Evolutionary conservation across 2,797 vertebrate genomes (phyloP), one percentile per base, ranked within the genome.

Genomic region (Petrocephalus sullivani): DNA sequence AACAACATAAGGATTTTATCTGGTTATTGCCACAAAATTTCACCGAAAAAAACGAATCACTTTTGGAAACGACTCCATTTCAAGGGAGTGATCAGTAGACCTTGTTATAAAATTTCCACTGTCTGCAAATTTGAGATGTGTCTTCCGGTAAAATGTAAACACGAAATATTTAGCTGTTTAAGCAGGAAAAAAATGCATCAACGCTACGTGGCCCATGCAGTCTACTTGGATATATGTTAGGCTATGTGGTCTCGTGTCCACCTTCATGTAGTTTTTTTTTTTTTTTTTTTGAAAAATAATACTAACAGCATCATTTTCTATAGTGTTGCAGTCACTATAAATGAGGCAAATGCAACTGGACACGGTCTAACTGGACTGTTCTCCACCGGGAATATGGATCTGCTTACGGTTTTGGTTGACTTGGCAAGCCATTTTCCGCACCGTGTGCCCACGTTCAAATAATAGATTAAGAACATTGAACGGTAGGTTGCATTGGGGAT

Each of bases 351-450:
- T 51, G 57, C 49, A 37, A 85, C 12, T 28, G 83, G 23, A 84
- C 82, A 54, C 21, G 28, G 83, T 57, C 53, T 85, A 23, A 57
- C 83, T 57, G 56, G 51, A 19, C 53, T 33, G 83, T 85, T 56
- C 51, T 57, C 83, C 83, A 33, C 53, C 23, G 83, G 83, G 83
- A 56, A 85, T 85, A 85, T 37, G 53, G 28, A 57, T 85, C 14
- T 57, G 53, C 53, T 57, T 57, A 56, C 83, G 83, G 54, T 58
- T 53, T 85, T 57, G 83, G 83, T 85, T 58, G 83, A 85, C 51
- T 85, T 85, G 83, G 28, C 83, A 85, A 85, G 49, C 83, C 49
- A 85, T 85, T 85, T 85, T 85, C 83, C 54, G 83, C 51, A 57
- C 83, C 53, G 54, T 85, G 83, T 85, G 83, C 54, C 54, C 54